Evolutionary conservation across 2,888 invertebrate genomes (phyloP), one percentile per base, ranked within the genome.

Genomic region (Lycaena phlaeas): DNA sequence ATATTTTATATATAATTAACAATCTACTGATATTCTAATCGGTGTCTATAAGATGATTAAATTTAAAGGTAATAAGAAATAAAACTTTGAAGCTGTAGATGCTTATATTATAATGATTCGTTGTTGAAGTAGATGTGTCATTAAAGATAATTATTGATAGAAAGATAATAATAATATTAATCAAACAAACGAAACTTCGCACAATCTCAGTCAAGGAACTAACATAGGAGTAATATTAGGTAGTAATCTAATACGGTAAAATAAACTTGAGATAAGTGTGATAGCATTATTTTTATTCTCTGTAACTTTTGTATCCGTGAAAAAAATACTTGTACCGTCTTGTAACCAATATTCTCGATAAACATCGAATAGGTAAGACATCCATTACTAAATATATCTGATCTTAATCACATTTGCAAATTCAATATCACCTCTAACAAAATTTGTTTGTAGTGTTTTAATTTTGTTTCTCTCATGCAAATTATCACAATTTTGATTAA

Each of bases 141-240:
- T 72, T 72, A 60, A 60, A 56, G 52, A 51, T 55, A 54, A 57
- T 61, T 58, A 54, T 50, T 57, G 43, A 54, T 59, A 69, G 65
- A 58, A 53, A 56, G 67, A 61, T 54, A 55, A 64, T 66, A 66
- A 61, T 59, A 54, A 63, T 62, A 57, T n/a, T n/a, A n/a, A n/a
- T n/a, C 66, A 64, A 68, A 64, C 60, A 69, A 75, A 73, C 61
- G 68, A 76, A 75, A 68, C 60, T 70, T 79, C 82, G 84, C 84
- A 84, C 84, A 84, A 84, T 71, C 67, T 62, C 68, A 77, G 53
- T 75, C 74, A 74, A 72, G 67, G 68, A 75, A 78, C 64, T 81
- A 77, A 75, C 61, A 58, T 81, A 81, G 69, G 64, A 52, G 49
- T 75, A 64, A 66, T 72, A 65, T 66, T 70, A 71, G 54, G 54